phyloP scores from a whole-genome alignment of 2,888 invertebrate species.

The Drosophila aldrichi region DNA sequence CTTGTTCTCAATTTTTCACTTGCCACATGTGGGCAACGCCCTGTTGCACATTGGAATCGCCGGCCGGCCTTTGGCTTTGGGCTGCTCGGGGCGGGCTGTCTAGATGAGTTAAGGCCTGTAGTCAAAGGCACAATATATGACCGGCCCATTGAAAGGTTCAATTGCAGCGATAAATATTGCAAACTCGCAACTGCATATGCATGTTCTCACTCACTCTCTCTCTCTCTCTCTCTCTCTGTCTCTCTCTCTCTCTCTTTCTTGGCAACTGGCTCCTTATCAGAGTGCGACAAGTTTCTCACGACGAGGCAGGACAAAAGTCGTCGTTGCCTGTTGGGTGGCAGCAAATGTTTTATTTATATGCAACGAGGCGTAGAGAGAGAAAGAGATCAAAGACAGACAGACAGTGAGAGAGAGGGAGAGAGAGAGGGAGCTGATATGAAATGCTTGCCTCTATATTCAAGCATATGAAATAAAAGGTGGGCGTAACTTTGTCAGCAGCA shows the following conservation, averaged over 20 bases:
- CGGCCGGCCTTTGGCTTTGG: slow-evolving; percentile 2
- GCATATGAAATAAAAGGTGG: slow-evolving; percentile 42
- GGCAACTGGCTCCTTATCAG: slow-evolving; percentile 46
- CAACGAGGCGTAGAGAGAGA: slow-evolving; percentile 2
- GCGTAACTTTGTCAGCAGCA: slow-evolving; percentile 48
- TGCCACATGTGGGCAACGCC: slow-evolving; percentile 21
- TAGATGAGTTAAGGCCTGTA: slow-evolving; percentile 40
- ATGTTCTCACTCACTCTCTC: not conserved
- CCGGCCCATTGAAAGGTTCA: slow-evolving; percentile 65
- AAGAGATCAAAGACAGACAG: not conserved
- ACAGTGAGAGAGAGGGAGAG: not conserved
- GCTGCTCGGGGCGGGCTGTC: slow-evolving; percentile 12
- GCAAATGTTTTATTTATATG: slow-evolving; percentile 62
- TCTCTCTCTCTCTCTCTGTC: not conserved
- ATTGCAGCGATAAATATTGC: slow-evolving; percentile 76
- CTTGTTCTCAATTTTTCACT: slow-evolving; percentile 19
- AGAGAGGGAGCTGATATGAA: slow-evolving; percentile 41
- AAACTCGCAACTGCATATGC: slow-evolving; percentile 32
- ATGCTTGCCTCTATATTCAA: slow-evolving; percentile 18
- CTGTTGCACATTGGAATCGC: slow-evolving; percentile 1
- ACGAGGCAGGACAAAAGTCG: slow-evolving; percentile 48
- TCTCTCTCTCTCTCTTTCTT: not conserved
- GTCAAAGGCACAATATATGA: slow-evolving; percentile 51
- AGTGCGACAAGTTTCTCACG: slow-evolving; percentile 52
- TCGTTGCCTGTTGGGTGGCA: slow-evolving; percentile 48